Evolutionary conservation across 1,140 invertebrate species (phyloP).

Genomic region (Zaprionus gabonicus): DNA sequence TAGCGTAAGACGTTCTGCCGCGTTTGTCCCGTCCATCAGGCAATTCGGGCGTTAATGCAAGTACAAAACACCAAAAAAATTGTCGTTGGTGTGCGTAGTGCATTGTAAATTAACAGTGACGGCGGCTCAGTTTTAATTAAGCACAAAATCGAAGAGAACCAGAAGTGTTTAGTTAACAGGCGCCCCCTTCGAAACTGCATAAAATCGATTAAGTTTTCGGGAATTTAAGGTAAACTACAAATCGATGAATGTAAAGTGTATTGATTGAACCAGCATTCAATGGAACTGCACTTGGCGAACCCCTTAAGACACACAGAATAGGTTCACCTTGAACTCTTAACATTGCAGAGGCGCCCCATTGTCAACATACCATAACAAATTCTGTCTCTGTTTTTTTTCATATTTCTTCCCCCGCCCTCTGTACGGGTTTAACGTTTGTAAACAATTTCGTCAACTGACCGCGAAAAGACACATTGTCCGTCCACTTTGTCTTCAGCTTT

Average conservation of each 20-base stretch:
- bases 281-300: not conserved
- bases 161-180: conserved; percentile 14
- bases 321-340: conserved; percentile 63
- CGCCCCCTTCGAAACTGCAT: conserved; percentile 8
- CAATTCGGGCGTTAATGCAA: conserved; percentile 44
- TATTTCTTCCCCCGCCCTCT: not conserved
- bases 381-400: not conserved
- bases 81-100: conserved; percentile 27
- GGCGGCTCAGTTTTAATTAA: not conserved
- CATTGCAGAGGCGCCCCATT: conserved; percentile 28
- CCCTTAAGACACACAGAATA: not conserved
- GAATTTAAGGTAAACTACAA: conserved; percentile 42
- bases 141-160: not conserved
- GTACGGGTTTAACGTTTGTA: not conserved
- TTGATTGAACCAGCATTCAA: conserved; percentile 16
- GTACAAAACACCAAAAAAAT: conserved; percentile 31
- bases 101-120: conserved; percentile 33
- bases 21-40: conserved; percentile 13
- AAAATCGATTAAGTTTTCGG: conserved; percentile 44
- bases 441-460: conserved; percentile 12
- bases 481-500: conserved; percentile 2
- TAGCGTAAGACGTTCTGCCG: conserved; percentile 18
- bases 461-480: conserved; percentile 12
- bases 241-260: conserved; percentile 44
- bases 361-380: conserved; percentile 22